Base-by-base conservation (phyloP, 2,797 vertebrate genomes). In the Enteromius treurensis region DNA sequence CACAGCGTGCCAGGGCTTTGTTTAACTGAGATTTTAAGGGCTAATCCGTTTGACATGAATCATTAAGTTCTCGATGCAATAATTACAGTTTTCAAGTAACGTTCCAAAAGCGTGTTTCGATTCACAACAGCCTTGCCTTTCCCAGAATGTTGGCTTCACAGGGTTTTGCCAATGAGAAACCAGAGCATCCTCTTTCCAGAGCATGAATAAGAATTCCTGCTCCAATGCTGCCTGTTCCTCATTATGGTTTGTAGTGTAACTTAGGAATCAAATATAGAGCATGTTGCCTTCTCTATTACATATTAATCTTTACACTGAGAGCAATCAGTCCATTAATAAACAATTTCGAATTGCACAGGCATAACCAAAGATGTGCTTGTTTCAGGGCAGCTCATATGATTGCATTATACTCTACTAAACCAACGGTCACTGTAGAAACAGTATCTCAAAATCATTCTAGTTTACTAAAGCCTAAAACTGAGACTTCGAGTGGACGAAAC, bases 71-170 rank as follows among this genome's bases (percentile, higher is more conserved):
- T 87, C 89, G 89, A 90, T 92, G 90, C 91, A 92, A 92, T 93
- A 93, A 94, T 94, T 92, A 91, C 91, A 86, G 90, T 87, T 86
- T 92, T 90, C 74, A 92, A 90, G 90, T 92, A 92, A 92, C 91
- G 90, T 91, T 93, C 91, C 88, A 90, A 93, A 92, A 89, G 91
- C 91, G 88, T 92, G 90, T 92, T 93, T 94, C 93, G 91, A 93
- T 90, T 93, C 91, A 92, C 90, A 91, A 92, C 89, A 89, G 90
- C 89, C 88, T 90, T 90, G 91, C 82, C 87, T 92, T 93, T 92
- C 91, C 89, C 79, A 80, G 81, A 91, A 89, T 83, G 90, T 88
- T 90, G 89, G 92, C 90, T 88, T 90, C 89, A 90, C 88, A 26
- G 15, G 37, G 51, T 87, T 86, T 84, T 91, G 86, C 91, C 90